Base-by-base conservation (phyloP, 2,888 invertebrate genomes). In the Antitype chi region DNA sequence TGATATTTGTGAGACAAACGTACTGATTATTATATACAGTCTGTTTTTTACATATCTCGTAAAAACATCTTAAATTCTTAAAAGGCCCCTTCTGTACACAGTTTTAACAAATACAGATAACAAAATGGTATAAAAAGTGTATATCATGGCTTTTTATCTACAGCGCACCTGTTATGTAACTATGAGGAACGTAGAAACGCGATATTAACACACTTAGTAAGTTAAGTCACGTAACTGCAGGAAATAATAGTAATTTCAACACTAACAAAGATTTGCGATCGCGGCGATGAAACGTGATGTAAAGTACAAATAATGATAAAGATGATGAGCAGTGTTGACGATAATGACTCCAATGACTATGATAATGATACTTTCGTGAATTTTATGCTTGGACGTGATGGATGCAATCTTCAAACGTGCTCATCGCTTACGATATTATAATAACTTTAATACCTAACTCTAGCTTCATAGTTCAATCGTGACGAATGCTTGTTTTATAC, bases 101-200 rank as follows among this genome's bases (percentile, higher is more conserved):
- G 85, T 85, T 89, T 88, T 78, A 88, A 89, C 86, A 90, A 90
- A 89, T 80, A 89, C 77, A 88, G 90, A 92, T 91, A 91, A 90
- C 80, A 76, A 84, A 77, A 77, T 74, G 76, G 80, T 84, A 85
- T 77, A 87, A 86, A 87, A 88, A 84, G 84, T 86, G 76, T 78
- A 78, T 89, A 90, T 91, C 89, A 80, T 73, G 73, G 73, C 72
- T 81, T 82, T 87, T 86, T 90, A 88, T 90, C 88, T 87, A 84
- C 87, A 84, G 78, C 86, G 88, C 89, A 90, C 88, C 88, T 89
- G 89, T 90, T 90, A 89, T 85, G 82, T 89, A 90, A 90, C 84
- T 68, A 88, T 83, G 76, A 82, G 72, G 80, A 83, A 83, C 79
- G 74, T 70, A 78, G 71, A 83, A 82, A 85, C 70, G 71, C 67